A percentile compares a stretch with the other conserved stretches of the same genome.
These are phyloP conservation scores for Enteromius afrohamiltoni DNA, from an alignment of 2,797 vertebrate genomes.

Conservation along the genomic window DNA sequence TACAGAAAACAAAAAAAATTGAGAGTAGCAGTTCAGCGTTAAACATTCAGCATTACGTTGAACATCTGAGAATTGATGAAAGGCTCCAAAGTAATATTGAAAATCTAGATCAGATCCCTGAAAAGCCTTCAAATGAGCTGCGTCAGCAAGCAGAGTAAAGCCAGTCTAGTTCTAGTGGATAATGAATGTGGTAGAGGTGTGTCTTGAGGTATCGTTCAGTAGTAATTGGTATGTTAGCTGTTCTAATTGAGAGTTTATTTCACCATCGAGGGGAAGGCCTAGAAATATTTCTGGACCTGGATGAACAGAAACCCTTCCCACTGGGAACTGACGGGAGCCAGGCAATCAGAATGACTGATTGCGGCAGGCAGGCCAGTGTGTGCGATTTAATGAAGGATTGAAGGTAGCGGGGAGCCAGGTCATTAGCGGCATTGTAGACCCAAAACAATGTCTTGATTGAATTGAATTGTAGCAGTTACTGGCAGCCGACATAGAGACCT, in stretches of 20 bases:
- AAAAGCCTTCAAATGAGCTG: neutral
- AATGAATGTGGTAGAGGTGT: neutral
- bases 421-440: slow-evolving; percentile 41
- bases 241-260: slow-evolving; percentile 19
- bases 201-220: neutral
- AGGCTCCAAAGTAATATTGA: neutral
- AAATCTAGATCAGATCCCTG: neutral
- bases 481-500: slow-evolving; percentile 12
- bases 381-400: slow-evolving; percentile 40
- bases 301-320: slow-evolving; percentile 39
- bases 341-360: slow-evolving; percentile 46
- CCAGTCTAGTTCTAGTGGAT: neutral
- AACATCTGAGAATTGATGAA: neutral
- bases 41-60: neutral
- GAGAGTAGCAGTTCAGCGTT: neutral
- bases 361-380: slow-evolving; percentile 6
- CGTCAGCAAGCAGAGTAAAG: neutral
- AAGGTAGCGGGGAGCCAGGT: slow-evolving; percentile 29
- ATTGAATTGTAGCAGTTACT: slow-evolving; percentile 31
- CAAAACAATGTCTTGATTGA: slow-evolving; percentile 43
- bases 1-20: neutral
- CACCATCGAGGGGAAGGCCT: slow-evolving; percentile 23
- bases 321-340: slow-evolving; percentile 21
- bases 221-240: slow-evolving; percentile 7
- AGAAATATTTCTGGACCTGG: neutral